Evolutionary conservation across 2,113 vertebrate genomes (phyloP), one percentile per base, ranked within the genome.

Genomic region (Cynoglossus semilaevis): DNA sequence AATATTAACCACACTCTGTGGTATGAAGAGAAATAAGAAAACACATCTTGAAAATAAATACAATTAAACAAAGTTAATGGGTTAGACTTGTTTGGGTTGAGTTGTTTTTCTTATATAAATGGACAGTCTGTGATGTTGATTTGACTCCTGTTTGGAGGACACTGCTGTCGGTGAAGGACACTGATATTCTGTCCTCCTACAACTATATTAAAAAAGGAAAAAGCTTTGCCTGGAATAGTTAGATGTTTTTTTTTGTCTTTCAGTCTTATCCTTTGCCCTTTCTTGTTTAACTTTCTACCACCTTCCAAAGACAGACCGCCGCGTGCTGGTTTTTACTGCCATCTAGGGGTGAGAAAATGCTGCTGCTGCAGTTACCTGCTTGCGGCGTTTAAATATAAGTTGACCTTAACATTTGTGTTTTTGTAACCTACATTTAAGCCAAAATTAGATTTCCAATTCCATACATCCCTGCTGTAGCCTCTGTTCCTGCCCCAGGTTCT

Each of bases 241-340:
- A 29, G 69, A 70, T 48, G 36, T 64, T 69, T 38, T 62, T 83
- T 85, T 83, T 46, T 81, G 74, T 49, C 37, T 53, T 60, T 74
- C 63, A 63, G 14, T 67, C 35, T 63, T 19, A 54, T 58, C 14
- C 13, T 2, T 65, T 36, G 2, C 8, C 37, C 56, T 49, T 19
- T 52, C 45, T 59, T 47, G 0, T 58, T 40, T 41, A 9, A 10
- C 48, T 54, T 43, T 38, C 38, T 19, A 35, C 44, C 36, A 12
- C 44, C 41, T 22, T 51, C 59, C 22, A 4, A 8, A 16, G 8
- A 7, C 41, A 18, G 46, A 37, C 19, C 1, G 7, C 18, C 11
- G 4, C 43, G 5, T 57, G 77, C 67, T 90, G 84, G 88, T 81
- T 82, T 87, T 72, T 80, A 87, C 85, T 89, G 78, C 82, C 89